Percentiles rank a stretch among this genome's conserved stretches.
Evolutionary conservation across 2,888 invertebrate genomes (phyloP).

Genomic region (Helleia helle): DNA sequence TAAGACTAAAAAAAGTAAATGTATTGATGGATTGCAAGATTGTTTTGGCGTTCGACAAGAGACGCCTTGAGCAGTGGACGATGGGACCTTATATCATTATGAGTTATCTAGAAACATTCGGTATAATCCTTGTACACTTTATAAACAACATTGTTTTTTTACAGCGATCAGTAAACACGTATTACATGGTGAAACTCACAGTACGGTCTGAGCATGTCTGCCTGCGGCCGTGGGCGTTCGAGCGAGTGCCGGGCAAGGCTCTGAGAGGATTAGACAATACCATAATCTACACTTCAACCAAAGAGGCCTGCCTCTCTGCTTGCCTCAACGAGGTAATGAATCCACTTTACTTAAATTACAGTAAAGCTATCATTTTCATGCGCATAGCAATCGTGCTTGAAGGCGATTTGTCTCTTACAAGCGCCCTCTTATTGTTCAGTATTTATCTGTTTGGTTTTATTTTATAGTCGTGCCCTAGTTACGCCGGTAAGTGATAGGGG

Average conservation of each 20-base stretch:
- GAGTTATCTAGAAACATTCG: neutral
- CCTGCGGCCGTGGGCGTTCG: constrained; percentile 93
- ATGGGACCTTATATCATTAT: neutral
- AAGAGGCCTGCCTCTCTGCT: constrained; percentile 93
- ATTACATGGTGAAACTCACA: constrained; percentile 95
- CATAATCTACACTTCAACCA: constrained; percentile 93
- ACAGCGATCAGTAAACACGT: constrained; percentile 89
- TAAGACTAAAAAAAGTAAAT: too few relatives aligned
- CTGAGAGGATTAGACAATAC: constrained; percentile 93
- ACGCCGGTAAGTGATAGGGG: constrained; percentile 35
- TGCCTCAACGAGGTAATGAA: constrained; percentile 87
- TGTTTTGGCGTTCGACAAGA: too few relatives aligned
- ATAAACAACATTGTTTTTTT: constrained; percentile 16
- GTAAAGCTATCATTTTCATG: constrained; percentile 27
- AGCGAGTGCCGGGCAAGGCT: constrained; percentile 93
- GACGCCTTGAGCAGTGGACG: too few relatives aligned
- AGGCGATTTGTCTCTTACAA: constrained; percentile 27
- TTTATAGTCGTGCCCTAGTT: constrained; percentile 55
- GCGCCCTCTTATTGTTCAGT: constrained; percentile 32
- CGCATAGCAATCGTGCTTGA: constrained; percentile 24
- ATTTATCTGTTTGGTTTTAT: constrained; percentile 62
- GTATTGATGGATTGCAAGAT: too few relatives aligned
- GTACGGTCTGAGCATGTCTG: constrained; percentile 94
- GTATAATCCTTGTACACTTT: neutral
- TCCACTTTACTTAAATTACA: constrained; percentile 24